Percentiles rank a stretch among this genome's conserved stretches.
phyloP scores from a whole-genome alignment of 1,140 invertebrate species.

The Brachionus paranguensis region DNA sequence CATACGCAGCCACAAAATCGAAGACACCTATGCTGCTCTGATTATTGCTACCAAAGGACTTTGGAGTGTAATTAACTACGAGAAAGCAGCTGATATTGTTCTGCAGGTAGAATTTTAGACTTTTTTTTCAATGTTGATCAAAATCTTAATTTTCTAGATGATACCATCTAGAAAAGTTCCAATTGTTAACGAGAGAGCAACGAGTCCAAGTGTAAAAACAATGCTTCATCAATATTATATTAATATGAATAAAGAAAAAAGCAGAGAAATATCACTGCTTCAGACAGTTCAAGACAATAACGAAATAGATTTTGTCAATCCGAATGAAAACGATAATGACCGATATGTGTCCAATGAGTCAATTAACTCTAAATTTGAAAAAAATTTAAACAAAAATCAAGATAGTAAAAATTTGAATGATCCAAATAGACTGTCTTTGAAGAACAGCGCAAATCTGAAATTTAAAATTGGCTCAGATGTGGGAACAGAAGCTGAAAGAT shows the following conservation, averaged over 20 bases:
- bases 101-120: neutral
- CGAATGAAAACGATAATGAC: neutral
- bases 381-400: neutral
- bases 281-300: slow-evolving; percentile 30
- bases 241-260: slow-evolving; percentile 13
- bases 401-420: neutral
- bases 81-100: slow-evolving; percentile 34
- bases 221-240: slow-evolving; percentile 26
- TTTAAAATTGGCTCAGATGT: neutral
- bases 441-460: neutral
- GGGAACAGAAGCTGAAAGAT: neutral
- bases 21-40: neutral
- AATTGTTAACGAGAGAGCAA: neutral
- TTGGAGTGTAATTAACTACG: slow-evolving; percentile 20
- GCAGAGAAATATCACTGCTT: neutral
- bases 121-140: neutral
- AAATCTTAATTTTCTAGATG: neutral
- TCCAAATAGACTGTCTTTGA: neutral
- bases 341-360: neutral
- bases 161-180: slow-evolving; percentile 16
- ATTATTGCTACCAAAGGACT: slow-evolving; percentile 29
- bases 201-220: slow-evolving; percentile 34
- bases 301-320: neutral
- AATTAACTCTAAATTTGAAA: slow-evolving; percentile 1
- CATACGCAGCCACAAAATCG: neutral